Base-by-base conservation (phyloP, 2,797 vertebrate species). In the Enteromius trimaculatus region DNA sequence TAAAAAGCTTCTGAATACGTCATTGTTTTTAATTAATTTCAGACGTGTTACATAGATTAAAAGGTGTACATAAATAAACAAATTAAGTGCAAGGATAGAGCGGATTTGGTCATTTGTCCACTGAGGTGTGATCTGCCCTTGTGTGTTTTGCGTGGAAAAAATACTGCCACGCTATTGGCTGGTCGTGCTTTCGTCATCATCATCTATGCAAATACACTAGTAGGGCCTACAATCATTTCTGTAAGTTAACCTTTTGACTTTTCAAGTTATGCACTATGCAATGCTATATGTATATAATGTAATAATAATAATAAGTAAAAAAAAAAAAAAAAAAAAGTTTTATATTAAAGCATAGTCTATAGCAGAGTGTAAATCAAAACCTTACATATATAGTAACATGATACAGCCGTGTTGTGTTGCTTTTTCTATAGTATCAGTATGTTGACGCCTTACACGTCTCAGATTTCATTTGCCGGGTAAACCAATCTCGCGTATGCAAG, bases 401-500 rank as follows among this genome's bases (percentile, higher is more conserved):
- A 78, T 71, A 82, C 74, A 58, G 51, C 26, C 34, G 75, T 60
- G 81, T 76, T 55, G 60, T 49, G 64, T 77, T 83, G 64, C 65
- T 77, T 66, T 65, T 62, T 70, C 81, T 77, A 60, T 77, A 83
- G 74, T 21, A 44, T 69, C 77, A 66, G 72, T 86, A 86, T 82
- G 16, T 26, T 47, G 82, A 76, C 11, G 29, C 16, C 62, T 65
- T 9, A 34, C 62, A 34, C 3, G 6, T 80, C 84, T 82, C 69
- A 84, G 76, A 89, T 86, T 89, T 89, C 89, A 89, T 91, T 85
- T 82, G 77, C 6, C 5, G 31, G 17, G 86, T 44, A 70, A 77
- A 84, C 80, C 88, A 86, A 86, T 88, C 85, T 89, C 88, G 62
- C 88, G 81, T 81, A 37, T 82, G 86, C 90, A 81, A 86, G 88